These are phyloP conservation scores for Catostomus latipinnis DNA, from an alignment of 2,797 vertebrate genomes.

Conservation along the genomic window DNA sequence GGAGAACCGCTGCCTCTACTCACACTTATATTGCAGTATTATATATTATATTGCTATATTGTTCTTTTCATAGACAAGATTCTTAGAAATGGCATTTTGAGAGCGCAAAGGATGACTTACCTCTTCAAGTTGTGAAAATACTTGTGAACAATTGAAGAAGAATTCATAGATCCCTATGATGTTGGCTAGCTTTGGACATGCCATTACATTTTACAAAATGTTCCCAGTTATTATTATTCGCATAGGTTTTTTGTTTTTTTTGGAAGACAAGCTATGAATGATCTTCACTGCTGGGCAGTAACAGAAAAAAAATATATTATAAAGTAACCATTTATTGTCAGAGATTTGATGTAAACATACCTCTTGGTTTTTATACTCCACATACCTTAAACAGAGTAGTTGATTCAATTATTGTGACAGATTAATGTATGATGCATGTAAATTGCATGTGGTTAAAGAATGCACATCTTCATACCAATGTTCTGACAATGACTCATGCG, in stretches of 20 bases:
- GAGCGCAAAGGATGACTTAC: conserved; percentile 25
- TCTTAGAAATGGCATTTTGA: conserved; percentile 18
- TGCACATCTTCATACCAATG: background rate
- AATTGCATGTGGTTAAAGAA: conserved; percentile 28
- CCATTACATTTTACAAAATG: conserved; percentile 12
- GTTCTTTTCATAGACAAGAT: conserved; percentile 9
- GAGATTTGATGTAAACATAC: background rate
- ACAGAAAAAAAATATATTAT: background rate
- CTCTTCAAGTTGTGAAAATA: background rate
- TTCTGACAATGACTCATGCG: conserved; percentile 31
- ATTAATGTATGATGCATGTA: conserved; percentile 11
- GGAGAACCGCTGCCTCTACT: background rate
- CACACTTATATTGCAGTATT: conserved; percentile 10
- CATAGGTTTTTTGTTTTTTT: background rate
- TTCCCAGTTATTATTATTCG: background rate
- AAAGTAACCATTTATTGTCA: background rate
- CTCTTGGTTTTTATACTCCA: conserved; percentile 2
- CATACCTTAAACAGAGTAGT: background rate
- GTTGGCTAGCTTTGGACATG: conserved; percentile 2
- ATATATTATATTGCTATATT: too few relatives aligned
- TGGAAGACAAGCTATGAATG: background rate
- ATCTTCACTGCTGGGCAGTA: background rate
- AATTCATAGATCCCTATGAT: background rate
- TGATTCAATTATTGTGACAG: conserved; percentile 26
- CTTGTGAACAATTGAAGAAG: background rate